Conservation (phyloP, 2,888 invertebrate genomes). For the Agrotis segetum region DNA sequence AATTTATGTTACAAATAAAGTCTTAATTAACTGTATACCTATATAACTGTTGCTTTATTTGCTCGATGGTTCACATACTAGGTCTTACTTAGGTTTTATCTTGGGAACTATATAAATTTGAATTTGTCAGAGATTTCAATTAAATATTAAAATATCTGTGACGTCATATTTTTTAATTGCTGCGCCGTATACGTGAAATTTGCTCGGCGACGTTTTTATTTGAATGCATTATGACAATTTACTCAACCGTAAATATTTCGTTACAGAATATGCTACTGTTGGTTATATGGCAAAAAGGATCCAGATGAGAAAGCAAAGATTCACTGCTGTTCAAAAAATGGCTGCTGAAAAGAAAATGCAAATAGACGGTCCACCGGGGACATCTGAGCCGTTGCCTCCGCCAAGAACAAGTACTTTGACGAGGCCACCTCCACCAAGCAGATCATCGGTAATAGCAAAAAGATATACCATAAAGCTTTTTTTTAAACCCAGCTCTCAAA, state of each 20-base stretch:
- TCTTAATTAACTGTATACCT: too few relatives aligned
- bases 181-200: constrained; percentile 32
- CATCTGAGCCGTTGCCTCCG: constrained; percentile 91
- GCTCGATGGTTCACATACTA: too few relatives aligned
- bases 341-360: constrained; percentile 97
- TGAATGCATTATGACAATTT: constrained; percentile 14
- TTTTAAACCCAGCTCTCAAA: not conserved
- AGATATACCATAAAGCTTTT: not conserved
- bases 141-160: not conserved
- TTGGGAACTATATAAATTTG: too few relatives aligned
- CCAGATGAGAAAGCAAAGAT: constrained; percentile 98
- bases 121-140: not conserved
- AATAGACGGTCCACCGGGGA: constrained; percentile 94
- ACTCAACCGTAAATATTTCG: constrained; percentile 37
- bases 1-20: too few relatives aligned
- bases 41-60: too few relatives aligned
- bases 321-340: constrained; percentile 96
- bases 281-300: constrained; percentile 99
- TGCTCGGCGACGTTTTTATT: constrained; percentile 50
- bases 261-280: constrained; percentile 98
- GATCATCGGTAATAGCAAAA: constrained; percentile 80
- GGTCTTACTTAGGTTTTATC: too few relatives aligned
- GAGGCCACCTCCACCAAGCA: constrained; percentile 84
- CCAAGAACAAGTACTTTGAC: constrained; percentile 93
- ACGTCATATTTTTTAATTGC: constrained; percentile 12